Evolutionary conservation across 2,888 invertebrate genomes (phyloP).

Genomic region (Choreutis nemorana): DNA sequence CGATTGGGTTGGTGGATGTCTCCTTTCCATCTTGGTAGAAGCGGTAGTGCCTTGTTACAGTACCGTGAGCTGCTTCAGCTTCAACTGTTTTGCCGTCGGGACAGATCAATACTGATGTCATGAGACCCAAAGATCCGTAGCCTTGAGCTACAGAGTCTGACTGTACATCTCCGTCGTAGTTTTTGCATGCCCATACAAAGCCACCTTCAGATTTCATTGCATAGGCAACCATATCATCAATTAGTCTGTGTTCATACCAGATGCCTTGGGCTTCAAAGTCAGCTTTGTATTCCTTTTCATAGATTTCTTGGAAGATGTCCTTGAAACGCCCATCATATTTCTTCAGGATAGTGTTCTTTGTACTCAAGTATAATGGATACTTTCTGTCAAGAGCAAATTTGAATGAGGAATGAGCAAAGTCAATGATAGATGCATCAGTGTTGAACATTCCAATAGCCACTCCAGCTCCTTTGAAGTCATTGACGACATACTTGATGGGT

Average conservation of each 20-base stretch:
- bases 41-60: constrained; percentile 91
- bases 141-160: constrained; percentile 98
- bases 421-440: constrained; percentile 91
- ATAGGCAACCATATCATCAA: constrained; percentile 99
- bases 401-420: constrained; percentile 95
- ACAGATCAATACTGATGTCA: constrained; percentile 97
- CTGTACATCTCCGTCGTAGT: constrained; percentile 99
- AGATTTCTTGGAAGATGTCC: constrained; percentile 96
- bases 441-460: constrained; percentile 96
- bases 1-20: constrained; percentile 98
- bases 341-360: constrained; percentile 97
- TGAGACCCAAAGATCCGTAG: constrained; percentile 93
- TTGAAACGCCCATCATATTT: constrained; percentile 96
- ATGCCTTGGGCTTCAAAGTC: constrained; percentile 86
- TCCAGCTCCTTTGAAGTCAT: constrained; percentile 88
- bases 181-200: constrained; percentile 99
- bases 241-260: constrained; percentile 98
- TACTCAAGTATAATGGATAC: constrained; percentile 92
- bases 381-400: constrained; percentile 85
- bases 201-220: constrained; percentile 98
- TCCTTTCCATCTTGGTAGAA: constrained; percentile 94
- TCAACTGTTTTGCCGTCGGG: constrained; percentile 99
- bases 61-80: constrained; percentile 98
- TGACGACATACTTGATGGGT: constrained; percentile 76
- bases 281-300: constrained; percentile 85